phyloP scores from a whole-genome alignment of 2,888 invertebrate species.

The Dryomyza anilis region DNA sequence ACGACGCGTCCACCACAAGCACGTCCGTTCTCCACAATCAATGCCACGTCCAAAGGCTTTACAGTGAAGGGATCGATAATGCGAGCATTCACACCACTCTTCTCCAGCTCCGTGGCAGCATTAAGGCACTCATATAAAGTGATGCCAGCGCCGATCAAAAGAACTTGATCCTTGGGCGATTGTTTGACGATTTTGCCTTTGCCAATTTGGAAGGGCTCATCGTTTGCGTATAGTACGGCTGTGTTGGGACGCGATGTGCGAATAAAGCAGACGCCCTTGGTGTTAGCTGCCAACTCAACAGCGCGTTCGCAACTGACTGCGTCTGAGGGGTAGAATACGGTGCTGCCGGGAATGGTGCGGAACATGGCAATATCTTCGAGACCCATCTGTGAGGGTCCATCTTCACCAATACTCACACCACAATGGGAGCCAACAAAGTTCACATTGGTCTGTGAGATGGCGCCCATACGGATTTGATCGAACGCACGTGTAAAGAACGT shows the following conservation, averaged over 20 bases:
- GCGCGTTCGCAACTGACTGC: conserved; percentile 95
- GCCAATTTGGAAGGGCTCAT: conserved; percentile 81
- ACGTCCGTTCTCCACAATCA: conserved; percentile 76
- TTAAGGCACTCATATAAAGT: conserved; percentile 89
- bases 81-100: conserved; percentile 74
- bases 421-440: conserved; percentile 98
- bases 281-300: conserved; percentile 94
- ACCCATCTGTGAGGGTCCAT: conserved; percentile 99
- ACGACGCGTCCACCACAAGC: conserved; percentile 82
- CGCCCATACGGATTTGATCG: conserved; percentile 99
- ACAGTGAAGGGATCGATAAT: conserved; percentile 95
- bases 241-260: conserved; percentile 94
- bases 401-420: conserved; percentile 98
- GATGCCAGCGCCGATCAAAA: conserved; percentile 91
- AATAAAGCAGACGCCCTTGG: conserved; percentile 92
- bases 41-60: conserved; percentile 87
- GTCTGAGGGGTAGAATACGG: conserved; percentile 84
- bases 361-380: conserved; percentile 98
- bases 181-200: conserved; percentile 80
- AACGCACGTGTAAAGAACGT: conserved; percentile 96
- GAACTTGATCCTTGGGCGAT: conserved; percentile 76
- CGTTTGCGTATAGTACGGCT: conserved; percentile 81
- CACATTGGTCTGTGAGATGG: conserved; percentile 96
- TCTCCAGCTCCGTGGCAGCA: conserved; percentile 78
- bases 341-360: conserved; percentile 83